Base-by-base conservation (phyloP, 1,140 invertebrate genomes). In the Druon quercuslanigerum region DNA sequence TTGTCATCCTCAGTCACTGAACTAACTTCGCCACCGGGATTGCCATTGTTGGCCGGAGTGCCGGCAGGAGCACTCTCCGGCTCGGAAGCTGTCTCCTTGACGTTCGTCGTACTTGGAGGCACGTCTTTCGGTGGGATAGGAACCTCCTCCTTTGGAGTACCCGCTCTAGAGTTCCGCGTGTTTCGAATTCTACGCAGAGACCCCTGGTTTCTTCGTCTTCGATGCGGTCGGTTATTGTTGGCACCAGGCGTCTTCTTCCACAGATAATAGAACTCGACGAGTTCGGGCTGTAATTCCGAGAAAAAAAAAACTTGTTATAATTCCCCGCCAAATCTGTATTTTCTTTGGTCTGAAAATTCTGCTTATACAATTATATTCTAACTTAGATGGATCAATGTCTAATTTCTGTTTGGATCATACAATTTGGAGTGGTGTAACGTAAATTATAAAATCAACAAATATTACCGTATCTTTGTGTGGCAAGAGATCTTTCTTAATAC, bases 171-270 rank as follows among this genome's bases (percentile, higher is more conserved):
- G 79, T 94, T 95, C 77, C 96, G 92, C 54, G 96, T 97, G 84
- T 96, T 96, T 78, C 97, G 93, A 78, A 97, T 97, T 80, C 97
- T 92, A 80, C 98, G 94, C 75, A 98, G 92, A n/a, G 97, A 97
- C 82, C 96, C 96, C 89, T 97, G 96, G 0, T 25, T 33, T 74
- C 98, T 92, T 72, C 97, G 93, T 92, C 98, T 93, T 73, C 97
- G 93, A 88, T 98, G 97, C 20, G 97, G 97, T 75, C 98, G 93
- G 90, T 98, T 97, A 89, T 96, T 97, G 88, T 97, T 97, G 60
- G 98, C 98, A 84, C 97, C 97, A n/a, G 98, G 97, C n/a, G 98
- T 99, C 92, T 99, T 99, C 93, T 99, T 99, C 99, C 98, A 99
- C 88, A 99, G 94, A 92, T 99, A 99, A 92, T 99, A 99, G 92